Evolutionary conservation across 2,888 invertebrate species (phyloP), one percentile per base, ranked within the genome.

Genomic region (Callimorpha dominula): DNA sequence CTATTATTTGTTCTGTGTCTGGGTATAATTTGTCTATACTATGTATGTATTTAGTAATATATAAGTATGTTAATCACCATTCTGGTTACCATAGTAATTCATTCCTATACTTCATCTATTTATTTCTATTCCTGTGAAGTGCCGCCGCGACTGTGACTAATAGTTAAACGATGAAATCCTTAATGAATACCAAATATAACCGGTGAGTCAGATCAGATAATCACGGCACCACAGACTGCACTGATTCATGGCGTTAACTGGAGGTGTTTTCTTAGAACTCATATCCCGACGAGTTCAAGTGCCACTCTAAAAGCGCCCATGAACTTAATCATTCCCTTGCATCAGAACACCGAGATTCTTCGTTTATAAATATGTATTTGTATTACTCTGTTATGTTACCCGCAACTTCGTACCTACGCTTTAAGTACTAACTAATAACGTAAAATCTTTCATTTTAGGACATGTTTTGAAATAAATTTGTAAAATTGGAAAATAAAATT

Each of bases 141-240:
- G 75, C 78, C 75, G 76, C 76, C 70, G 49, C 75, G 65, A 72
- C 78, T 76, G 79, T 88, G 87, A 89, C 85, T 87, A 87, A 90
- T 84, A 84, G 83, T 79, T 82, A 83, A 84, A 86, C 84, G 82
- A 87, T 86, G 85, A 85, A 85, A 87, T 88, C 85, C 87, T 75
- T 79, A 80, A 76, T 74, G 78, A 78, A 82, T 86, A 80, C 82
- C 77, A 78, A 86, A 81, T 76, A 82, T 78, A 75, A 72, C 77
- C 78, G 74, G 78, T 88, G 90, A 90, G 82, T 90, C 89, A 75
- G 84, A 86, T 84, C 84, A 85, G 86, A 87, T 86, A 87, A 81
- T 76, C 71, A 78, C 0, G 64, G 72, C 68, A 69, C 73, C 68
- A 70, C 76, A 74, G 70, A 72, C 67, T 73, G 74, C 66, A 72